phyloP scores from a whole-genome alignment of 2,888 invertebrate genomes.

The Anagyrus pseudococci region DNA sequence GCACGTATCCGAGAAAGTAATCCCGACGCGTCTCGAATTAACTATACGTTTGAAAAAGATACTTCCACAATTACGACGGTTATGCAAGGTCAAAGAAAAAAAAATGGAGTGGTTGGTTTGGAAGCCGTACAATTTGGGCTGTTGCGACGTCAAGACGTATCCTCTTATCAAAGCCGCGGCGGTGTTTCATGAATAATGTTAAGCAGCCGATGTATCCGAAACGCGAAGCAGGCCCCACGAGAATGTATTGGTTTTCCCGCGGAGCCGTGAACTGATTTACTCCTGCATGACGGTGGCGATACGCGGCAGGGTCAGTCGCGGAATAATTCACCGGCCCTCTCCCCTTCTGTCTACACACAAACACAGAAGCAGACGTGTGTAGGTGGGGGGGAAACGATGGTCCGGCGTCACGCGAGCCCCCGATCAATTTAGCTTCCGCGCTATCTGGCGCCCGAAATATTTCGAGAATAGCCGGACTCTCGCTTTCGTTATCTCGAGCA shows the following conservation, averaged over 20 bases:
- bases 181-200: conserved; percentile 1
- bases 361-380: neutral
- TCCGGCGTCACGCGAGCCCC: neutral
- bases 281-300: neutral
- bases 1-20: neutral
- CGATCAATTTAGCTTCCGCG: neutral
- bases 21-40: neutral
- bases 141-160: too few relatives aligned
- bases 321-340: neutral
- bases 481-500: conserved; percentile 4
- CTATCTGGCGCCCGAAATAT: neutral
- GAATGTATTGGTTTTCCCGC: neutral
- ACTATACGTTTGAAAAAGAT: neutral
- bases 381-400: neutral
- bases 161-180: too few relatives aligned
- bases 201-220: neutral
- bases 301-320: neutral
- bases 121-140: too few relatives aligned
- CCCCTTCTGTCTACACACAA: neutral
- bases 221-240: neutral
- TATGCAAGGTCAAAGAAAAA: neutral
- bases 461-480: neutral
- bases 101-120: neutral
- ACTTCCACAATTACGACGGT: neutral
- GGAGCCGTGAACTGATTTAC: conserved; percentile 1